Percentiles rank a stretch among this genome's conserved stretches.
These are phyloP conservation scores for Plecotus auritus DNA, from an alignment of 2,113 vertebrate species.

Conservation along the genomic window DNA sequence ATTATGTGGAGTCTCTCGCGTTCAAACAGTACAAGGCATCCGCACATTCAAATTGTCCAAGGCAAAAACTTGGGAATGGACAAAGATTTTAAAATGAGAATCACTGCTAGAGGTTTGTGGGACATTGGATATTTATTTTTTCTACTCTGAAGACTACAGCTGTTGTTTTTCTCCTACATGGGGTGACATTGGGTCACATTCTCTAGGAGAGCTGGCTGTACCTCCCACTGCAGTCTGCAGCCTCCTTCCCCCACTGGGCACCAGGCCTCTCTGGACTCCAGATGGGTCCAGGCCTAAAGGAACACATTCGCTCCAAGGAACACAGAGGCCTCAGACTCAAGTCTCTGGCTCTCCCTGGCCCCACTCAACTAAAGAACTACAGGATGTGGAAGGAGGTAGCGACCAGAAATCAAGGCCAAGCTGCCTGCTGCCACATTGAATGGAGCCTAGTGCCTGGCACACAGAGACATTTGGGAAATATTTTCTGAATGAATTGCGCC, in stretches of 20 bases:
- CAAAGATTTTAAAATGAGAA: not conserved
- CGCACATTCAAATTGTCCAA: not conserved
- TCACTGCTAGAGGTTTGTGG: not conserved
- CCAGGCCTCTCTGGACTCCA: not conserved
- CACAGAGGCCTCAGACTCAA: not conserved
- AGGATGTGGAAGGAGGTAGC: not conserved
- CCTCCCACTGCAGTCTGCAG: not conserved
- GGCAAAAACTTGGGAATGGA: not conserved
- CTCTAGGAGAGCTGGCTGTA: not conserved
- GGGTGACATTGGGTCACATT: constrained; percentile 34
- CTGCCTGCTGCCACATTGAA: not conserved
- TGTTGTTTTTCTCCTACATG: not conserved
- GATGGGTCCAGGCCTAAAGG: not conserved
- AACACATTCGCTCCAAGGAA: not conserved
- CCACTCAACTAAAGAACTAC: not conserved
- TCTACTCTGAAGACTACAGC: not conserved
- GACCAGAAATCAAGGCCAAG: not conserved
- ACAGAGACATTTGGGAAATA: fast-evolving
- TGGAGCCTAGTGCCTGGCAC: not conserved
- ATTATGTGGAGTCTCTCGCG: not conserved
- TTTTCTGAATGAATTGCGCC: constrained; percentile 25
- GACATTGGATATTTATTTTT: not conserved
- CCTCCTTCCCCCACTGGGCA: not conserved
- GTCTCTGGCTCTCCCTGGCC: not conserved
- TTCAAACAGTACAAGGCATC: not conserved